Evolutionary conservation across 2,113 vertebrate species (phyloP).

Genomic region (Phylloscopus trochiloides): DNA sequence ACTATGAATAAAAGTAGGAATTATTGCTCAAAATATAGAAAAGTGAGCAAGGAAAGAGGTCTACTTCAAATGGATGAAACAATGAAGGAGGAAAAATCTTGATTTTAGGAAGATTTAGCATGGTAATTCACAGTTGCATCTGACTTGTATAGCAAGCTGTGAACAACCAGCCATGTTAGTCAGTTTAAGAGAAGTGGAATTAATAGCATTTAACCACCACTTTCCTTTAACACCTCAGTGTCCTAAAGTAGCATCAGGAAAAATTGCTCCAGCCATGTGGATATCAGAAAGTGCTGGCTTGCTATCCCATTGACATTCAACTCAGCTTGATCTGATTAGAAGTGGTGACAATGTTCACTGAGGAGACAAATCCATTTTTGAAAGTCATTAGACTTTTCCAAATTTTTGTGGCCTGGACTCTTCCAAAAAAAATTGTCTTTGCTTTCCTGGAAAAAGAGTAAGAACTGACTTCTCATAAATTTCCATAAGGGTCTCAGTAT

Average conservation of each 20-base stretch:
- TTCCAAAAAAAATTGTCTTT: background rate
- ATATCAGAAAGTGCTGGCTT: background rate
- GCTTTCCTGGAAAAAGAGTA: background rate
- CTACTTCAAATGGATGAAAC: background rate
- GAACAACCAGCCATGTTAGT: background rate
- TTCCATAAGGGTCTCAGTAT: background rate
- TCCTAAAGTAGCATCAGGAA: background rate
- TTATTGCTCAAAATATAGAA: background rate
- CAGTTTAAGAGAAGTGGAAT: background rate
- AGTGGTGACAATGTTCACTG: background rate
- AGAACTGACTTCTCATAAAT: background rate
- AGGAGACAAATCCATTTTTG: background rate
- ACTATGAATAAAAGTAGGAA: background rate
- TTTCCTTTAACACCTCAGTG: background rate
- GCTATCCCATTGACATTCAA: background rate
- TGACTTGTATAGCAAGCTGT: background rate
- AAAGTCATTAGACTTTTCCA: background rate
- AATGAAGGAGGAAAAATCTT: background rate
- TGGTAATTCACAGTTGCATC: background rate
- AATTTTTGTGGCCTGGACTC: background rate
- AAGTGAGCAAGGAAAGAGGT: background rate
- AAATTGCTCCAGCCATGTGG: background rate
- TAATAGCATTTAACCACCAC: background rate
- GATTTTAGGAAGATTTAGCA: background rate
- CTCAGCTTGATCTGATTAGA: background rate